Conservation (phyloP, 1,140 invertebrate species). For the Lordiphosa mommai region DNA sequence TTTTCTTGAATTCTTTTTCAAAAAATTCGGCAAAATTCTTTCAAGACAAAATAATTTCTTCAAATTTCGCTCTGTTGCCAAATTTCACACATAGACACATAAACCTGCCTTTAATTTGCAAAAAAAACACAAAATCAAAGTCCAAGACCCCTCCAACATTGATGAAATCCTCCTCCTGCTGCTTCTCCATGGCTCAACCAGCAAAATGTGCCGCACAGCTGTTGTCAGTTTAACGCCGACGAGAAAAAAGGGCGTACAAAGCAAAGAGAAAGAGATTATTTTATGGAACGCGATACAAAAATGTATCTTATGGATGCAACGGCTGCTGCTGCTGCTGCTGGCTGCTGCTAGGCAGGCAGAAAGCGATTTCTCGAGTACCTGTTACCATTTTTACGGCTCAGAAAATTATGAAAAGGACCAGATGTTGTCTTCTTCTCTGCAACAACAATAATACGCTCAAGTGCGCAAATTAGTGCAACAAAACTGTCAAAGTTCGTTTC, state of each 20-base stretch:
- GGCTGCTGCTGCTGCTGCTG: conserved; percentile 2
- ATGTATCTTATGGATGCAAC: conserved; percentile 58
- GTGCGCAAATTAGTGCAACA: conserved; percentile 65
- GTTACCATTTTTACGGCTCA: conserved; percentile 13
- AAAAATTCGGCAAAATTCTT: neutral
- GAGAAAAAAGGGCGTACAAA: conserved; percentile 9
- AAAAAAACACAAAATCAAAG: conserved; percentile 19
- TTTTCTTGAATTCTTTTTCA: too few relatives aligned
- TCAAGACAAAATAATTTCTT: neutral
- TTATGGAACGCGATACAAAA: conserved; percentile 15
- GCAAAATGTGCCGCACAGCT: conserved; percentile 54
- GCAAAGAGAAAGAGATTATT: conserved; percentile 10
- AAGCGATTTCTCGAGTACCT: conserved; percentile 16
- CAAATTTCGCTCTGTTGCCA: conserved; percentile 25
- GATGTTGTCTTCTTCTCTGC: conserved; percentile 5
- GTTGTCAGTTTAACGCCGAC: conserved; percentile 42
- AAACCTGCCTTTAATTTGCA: conserved; percentile 12
- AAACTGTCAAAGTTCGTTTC: conserved; percentile 6
- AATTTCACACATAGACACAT: conserved; percentile 11
- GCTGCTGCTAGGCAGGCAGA: neutral
- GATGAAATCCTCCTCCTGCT: conserved; percentile 15
- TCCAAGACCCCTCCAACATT: conserved; percentile 16
- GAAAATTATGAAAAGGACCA: conserved; percentile 15
- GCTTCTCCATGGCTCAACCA: neutral
- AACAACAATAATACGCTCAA: conserved; percentile 30